Evolutionary conservation across 2,888 invertebrate genomes (phyloP).

Genomic region (Diploptera punctata): DNA sequence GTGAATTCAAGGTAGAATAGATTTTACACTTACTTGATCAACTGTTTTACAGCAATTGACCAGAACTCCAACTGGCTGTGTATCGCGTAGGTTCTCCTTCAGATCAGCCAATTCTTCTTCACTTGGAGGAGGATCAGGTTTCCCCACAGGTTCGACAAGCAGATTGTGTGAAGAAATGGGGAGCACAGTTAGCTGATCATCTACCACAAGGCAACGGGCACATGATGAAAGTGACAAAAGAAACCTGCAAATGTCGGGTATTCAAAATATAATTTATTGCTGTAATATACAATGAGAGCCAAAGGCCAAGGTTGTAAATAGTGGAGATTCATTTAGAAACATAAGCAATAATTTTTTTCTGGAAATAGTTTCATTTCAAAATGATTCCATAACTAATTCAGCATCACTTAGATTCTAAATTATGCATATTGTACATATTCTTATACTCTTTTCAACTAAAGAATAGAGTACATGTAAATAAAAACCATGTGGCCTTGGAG

Average conservation of each 20-base stretch:
- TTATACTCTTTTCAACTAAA: too few species aligned
- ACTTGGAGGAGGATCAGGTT: conserved; percentile 57
- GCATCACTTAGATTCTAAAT: too few species aligned
- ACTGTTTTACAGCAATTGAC: conserved; percentile 89
- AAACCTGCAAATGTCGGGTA: conserved; percentile 67
- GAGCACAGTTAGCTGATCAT: conserved; percentile 90
- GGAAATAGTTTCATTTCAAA: too few species aligned
- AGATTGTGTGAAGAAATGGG: conserved; percentile 91
- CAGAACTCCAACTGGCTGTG: conserved; percentile 90
- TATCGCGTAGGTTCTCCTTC: conserved; percentile 84
- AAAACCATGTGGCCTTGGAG: too few species aligned
- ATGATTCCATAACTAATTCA: too few species aligned
- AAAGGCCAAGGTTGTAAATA: too few species aligned
- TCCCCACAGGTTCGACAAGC: conserved; percentile 72
- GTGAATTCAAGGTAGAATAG: too few species aligned
- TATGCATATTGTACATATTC: too few species aligned
- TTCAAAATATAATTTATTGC: too few species aligned
- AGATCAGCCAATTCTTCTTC: conserved; percentile 73
- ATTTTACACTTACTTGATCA: conserved; percentile 74
- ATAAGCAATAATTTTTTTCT: not conserved
- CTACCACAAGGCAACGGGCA: conserved; percentile 88
- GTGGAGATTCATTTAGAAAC: too few species aligned
- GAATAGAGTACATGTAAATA: too few species aligned
- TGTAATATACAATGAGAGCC: too few species aligned
- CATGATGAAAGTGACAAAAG: conserved; percentile 89